Evolutionary conservation across 2,888 invertebrate genomes (phyloP).

Genomic region (Nemotelus nigrinus): DNA sequence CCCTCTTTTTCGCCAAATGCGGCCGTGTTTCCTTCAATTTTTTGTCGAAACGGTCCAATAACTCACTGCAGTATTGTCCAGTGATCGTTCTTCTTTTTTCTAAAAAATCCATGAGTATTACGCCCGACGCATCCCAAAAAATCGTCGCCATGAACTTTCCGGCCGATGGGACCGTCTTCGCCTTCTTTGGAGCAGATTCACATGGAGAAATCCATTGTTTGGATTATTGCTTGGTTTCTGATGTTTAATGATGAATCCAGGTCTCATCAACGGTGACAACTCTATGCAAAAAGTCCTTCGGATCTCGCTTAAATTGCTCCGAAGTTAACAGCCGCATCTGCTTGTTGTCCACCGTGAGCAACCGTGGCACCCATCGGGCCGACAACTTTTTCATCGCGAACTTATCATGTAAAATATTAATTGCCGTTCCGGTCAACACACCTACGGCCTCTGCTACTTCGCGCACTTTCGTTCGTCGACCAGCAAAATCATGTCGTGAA

Average conservation of each 20-base stretch:
- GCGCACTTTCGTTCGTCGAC: constrained; percentile 34
- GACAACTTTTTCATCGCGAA: constrained; percentile 28
- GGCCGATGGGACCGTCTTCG: constrained; percentile 20
- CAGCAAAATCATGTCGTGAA: too few species aligned
- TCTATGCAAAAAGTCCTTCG: constrained; percentile 9
- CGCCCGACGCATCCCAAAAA: constrained; percentile 4
- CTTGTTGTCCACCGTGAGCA: constrained; percentile 33
- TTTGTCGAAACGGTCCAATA: background rate
- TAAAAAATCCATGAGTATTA: constrained; percentile 1
- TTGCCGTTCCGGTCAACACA: constrained; percentile 20
- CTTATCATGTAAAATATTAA: constrained; percentile 31
- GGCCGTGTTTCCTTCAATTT: constrained; percentile 4
- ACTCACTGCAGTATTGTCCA: background rate
- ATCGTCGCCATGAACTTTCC: background rate
- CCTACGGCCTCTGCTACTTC: constrained; percentile 19
- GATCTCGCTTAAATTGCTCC: background rate
- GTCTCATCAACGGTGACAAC: background rate
- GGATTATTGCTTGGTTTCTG: constrained; percentile 1
- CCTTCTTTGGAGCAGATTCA: constrained; percentile 23
- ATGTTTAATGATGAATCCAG: background rate
- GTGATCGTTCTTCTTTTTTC: constrained; percentile 19
- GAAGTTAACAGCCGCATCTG: constrained; percentile 1
- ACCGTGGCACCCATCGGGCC: constrained; percentile 28
- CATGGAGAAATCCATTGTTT: background rate
- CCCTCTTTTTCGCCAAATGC: constrained; percentile 10